Base-by-base conservation (phyloP, 2,888 invertebrate genomes). In the Anoncus sp. region DNA sequence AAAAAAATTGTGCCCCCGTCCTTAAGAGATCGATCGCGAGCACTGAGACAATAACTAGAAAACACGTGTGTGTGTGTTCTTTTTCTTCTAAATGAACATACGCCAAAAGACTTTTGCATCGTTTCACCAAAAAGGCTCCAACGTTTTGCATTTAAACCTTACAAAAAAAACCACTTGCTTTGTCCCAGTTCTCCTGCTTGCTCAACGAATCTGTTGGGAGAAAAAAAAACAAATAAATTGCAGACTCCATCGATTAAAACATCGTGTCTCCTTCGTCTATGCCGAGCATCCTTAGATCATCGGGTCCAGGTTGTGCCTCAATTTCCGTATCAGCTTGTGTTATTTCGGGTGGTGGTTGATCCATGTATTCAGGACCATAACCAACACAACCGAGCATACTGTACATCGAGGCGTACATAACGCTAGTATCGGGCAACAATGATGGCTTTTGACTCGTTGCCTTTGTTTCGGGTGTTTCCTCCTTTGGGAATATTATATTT, bases 271-370 rank as follows among this genome's bases (percentile, higher is more conserved):
- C 95, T 7, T 95, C 96, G 87, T 97, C 97, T 63, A 97, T 97
- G 1, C 97, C 97, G 65, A 97, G 92, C 95, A 97, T 94, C 3
- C 96, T 96, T 75, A 97, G 91, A 85, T 97, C 97, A 74, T 96
- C 96, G 93, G 91, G 85, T 93, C 95, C 87, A 91, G 93, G 90
- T 88, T 92, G 91, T 92, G 92, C 91, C 31, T 84, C 84, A 24
- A 82, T 81, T 24, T 90, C 88, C 6, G 83, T 77, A 10, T 88
- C 90, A 0, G 83, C 84, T 51, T 91, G 90, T 2, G 88, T 89
- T 6, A 91, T 91, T 71, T 91, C 90, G 0, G 90, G 87, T 1
- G 88, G 91, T 4, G 90, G 90, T 60, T 90, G 90, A 73, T 90
- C 91, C 90, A 91, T 91, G 59, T 89, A 91, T 18, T 90, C 91